These are phyloP conservation scores for Hylyphantes graminicola DNA, from an alignment of 1,140 invertebrate genomes.

Conservation along the genomic window DNA sequence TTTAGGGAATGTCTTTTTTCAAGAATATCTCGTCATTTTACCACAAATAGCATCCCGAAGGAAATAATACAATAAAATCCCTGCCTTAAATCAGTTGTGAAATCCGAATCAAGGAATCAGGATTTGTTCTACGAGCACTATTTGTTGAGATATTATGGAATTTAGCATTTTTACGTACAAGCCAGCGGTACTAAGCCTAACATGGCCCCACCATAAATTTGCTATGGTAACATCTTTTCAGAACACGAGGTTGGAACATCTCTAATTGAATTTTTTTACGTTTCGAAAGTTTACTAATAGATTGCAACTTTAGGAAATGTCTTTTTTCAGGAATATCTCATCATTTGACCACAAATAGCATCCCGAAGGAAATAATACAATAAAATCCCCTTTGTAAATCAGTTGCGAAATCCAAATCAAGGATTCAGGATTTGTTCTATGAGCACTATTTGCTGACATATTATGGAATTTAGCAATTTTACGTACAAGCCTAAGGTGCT, in stretches of 20 bases:
- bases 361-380: background rate
- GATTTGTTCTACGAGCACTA: too few relatives aligned
- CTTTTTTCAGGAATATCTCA: background rate
- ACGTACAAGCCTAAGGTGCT: too few relatives aligned
- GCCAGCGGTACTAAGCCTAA: too few relatives aligned
- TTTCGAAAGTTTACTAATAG: too few relatives aligned
- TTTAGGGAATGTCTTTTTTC: background rate
- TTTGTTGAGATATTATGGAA: too few relatives aligned
- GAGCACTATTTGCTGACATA: too few relatives aligned
- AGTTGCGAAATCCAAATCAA: background rate
- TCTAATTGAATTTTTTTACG: too few relatives aligned
- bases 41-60: background rate
- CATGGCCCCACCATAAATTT: too few relatives aligned
- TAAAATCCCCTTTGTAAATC: background rate
- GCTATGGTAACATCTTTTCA: background rate
- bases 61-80: background rate
- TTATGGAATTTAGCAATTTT: too few relatives aligned
- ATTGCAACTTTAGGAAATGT: background rate
- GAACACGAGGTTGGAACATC: background rate
- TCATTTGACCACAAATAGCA: too few relatives aligned
- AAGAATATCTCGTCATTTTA: background rate
- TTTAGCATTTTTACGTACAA: too few relatives aligned
- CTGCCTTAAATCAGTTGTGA: slow-evolving; percentile 4
- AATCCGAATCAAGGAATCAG: background rate
- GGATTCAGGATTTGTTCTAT: too few relatives aligned